These are phyloP conservation scores for Parazoanthus swiftii DNA, from an alignment of 92 coral and sea anemone species.

Conservation along the genomic window DNA sequence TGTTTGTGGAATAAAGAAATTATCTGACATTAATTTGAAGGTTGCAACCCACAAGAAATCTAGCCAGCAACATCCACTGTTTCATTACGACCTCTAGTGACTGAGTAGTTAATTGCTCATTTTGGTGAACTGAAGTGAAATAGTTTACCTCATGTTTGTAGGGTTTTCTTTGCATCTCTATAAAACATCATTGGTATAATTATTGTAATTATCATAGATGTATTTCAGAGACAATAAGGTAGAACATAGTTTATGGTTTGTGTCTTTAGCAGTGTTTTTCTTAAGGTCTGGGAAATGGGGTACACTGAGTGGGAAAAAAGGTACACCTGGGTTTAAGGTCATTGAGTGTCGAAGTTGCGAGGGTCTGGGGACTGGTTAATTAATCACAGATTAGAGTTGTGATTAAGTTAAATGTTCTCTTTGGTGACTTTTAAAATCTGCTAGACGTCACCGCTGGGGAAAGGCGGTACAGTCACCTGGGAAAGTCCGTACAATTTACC, in stretches of 20 bases:
- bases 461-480: too few relatives aligned
- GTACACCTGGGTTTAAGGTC: too few relatives aligned
- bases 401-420: too few relatives aligned
- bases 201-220: not conserved
- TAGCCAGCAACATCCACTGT: conserved; percentile 38
- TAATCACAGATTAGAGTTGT: too few relatives aligned
- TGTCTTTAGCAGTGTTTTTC: too few relatives aligned
- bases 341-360: too few relatives aligned
- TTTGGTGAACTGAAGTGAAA: not conserved
- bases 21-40: not conserved
- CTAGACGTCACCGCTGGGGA: too few relatives aligned
- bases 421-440: too few relatives aligned
- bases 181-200: not conserved
- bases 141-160: conserved; percentile 15
- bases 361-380: too few relatives aligned
- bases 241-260: not conserved
- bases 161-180: not conserved
- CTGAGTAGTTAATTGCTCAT: conserved; percentile 14
- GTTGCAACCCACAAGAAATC: not conserved
- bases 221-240: not conserved
- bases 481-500: too few relatives aligned
- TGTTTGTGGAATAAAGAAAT: conserved; percentile 20
- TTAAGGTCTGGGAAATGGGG: too few relatives aligned
- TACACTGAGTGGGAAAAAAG: too few relatives aligned
- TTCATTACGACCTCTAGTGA: conserved; percentile 1